Percentiles rank a stretch among this genome's conserved stretches.
Evolutionary conservation across 2,888 invertebrate species (phyloP).

Genomic region (Gerris lacustris): DNA sequence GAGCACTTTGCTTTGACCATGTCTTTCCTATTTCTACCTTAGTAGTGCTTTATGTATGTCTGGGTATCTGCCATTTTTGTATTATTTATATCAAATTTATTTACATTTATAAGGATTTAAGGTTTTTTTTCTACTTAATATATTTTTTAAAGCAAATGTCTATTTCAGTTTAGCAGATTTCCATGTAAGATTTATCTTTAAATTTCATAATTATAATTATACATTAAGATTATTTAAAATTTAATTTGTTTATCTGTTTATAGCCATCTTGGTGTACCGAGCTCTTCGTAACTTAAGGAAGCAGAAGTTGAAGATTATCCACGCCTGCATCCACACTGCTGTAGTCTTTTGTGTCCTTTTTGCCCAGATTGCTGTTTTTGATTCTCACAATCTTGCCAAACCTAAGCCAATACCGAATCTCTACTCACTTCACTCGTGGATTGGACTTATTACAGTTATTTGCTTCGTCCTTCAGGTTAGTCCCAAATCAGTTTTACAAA

Average conservation of each 20-base stretch:
- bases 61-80: too few species aligned
- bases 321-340: constrained; percentile 54
- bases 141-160: too few species aligned
- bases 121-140: too few species aligned
- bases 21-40: too few species aligned
- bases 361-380: constrained; percentile 64
- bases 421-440: constrained; percentile 68
- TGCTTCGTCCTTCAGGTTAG: constrained; percentile 59
- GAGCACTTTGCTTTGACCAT: too few species aligned
- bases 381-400: constrained; percentile 54
- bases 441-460: constrained; percentile 60
- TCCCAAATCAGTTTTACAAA: not conserved
- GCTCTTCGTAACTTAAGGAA: constrained; percentile 60
- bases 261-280: constrained; percentile 71
- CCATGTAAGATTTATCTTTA: too few species aligned
- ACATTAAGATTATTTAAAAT: too few species aligned
- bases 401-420: constrained; percentile 51
- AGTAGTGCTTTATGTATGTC: too few species aligned
- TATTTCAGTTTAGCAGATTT: too few species aligned
- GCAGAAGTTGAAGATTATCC: constrained; percentile 58
- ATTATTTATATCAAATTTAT: too few species aligned
- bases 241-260: constrained; percentile 24
- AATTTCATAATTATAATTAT: too few species aligned
- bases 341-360: constrained; percentile 52
- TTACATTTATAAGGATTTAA: too few species aligned